phyloP scores from a whole-genome alignment of 2,113 vertebrate species.

The Hyperoodon ampullatus region DNA sequence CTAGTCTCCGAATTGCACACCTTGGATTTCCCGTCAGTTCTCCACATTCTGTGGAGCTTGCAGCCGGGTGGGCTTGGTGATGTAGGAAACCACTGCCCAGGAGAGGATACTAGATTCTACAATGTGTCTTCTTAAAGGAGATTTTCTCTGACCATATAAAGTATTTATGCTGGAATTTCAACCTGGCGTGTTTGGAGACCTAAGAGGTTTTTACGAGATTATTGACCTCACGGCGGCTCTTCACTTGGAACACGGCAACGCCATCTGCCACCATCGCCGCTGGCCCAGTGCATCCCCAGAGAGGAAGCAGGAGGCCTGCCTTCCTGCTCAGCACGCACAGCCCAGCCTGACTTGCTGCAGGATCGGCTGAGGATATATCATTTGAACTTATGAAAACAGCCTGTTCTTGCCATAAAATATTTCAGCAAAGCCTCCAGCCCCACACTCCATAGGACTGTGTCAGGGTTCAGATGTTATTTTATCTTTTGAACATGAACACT shows the following conservation, averaged over 20 bases:
- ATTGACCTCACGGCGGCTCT: accelerated
- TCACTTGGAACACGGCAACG: accelerated
- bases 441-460: accelerated
- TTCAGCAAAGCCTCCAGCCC: neutral
- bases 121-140: neutral
- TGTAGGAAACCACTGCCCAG: accelerated
- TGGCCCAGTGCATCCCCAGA: accelerated
- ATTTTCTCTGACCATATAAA: neutral
- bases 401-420: too few relatives aligned
- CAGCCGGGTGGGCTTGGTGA: accelerated
- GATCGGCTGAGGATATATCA: neutral
- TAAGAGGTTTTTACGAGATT: neutral
- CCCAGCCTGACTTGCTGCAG: neutral
- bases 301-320: accelerated
- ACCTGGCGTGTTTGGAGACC: accelerated
- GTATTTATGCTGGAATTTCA: neutral
- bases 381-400: neutral
- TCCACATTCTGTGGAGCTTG: accelerated
- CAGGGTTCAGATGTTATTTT: neutral
- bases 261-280: accelerated
- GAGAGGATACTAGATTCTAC: neutral
- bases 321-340: accelerated
- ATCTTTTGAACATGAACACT: neutral
- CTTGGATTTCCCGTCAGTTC: accelerated
- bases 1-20: accelerated